These are phyloP conservation scores for Acanthopleura granulata DNA, from an alignment of 2,888 invertebrate genomes.

Conservation along the genomic window DNA sequence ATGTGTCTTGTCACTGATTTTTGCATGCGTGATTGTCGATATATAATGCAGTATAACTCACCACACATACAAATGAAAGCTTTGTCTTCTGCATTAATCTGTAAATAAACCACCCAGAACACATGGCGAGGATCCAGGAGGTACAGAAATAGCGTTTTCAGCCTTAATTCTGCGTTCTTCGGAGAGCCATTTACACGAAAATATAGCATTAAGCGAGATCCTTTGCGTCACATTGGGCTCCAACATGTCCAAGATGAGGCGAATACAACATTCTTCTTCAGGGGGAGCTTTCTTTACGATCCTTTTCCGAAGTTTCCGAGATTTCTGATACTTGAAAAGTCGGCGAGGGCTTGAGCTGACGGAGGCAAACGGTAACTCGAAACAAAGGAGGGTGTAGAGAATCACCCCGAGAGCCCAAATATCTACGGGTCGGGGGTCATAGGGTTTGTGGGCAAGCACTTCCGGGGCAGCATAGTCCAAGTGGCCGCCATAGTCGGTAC, in stretches of 20 bases:
- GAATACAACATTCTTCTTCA: neutral
- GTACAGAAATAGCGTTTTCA: too few species aligned
- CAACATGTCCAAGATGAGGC: neutral
- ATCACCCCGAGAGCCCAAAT: neutral
- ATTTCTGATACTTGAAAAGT: neutral
- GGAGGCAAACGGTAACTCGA: neutral
- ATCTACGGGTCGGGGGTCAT: neutral
- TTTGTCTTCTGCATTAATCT: too few species aligned
- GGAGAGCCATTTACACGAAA: neutral
- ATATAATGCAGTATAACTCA: too few species aligned
- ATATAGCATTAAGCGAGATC: neutral
- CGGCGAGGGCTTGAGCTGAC: neutral
- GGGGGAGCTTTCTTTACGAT: neutral
- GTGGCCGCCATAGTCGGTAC: neutral
- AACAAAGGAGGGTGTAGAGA: neutral
- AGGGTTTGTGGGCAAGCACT: neutral
- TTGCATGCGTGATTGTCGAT: too few species aligned
- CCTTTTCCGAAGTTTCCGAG: neutral
- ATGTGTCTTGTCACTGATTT: too few species aligned
- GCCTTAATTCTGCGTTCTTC: too few species aligned
- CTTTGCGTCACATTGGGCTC: neutral
- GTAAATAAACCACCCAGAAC: too few species aligned
- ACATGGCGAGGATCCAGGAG: too few species aligned
- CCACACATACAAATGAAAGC: too few species aligned
- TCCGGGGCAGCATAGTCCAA: neutral